Percentiles rank a stretch among this genome's conserved stretches.
phyloP scores from a whole-genome alignment of 2,113 vertebrate genomes.

The Archilochus colubris region DNA sequence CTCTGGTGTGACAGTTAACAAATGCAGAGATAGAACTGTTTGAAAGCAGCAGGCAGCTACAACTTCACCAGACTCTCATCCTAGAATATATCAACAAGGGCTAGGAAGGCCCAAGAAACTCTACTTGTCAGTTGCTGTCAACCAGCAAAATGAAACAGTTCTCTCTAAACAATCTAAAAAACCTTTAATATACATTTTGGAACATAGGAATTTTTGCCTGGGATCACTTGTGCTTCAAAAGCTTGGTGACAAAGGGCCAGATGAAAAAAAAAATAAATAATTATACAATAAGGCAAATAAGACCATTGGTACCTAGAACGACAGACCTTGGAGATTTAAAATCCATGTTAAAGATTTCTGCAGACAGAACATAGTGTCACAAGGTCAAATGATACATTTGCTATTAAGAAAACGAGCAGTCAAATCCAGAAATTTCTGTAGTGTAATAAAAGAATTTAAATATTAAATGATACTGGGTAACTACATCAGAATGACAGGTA shows the following conservation, averaged over 20 bases:
- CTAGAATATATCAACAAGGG: background rate
- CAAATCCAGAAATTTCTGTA: background rate
- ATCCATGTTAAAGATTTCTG: background rate
- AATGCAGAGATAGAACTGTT: background rate
- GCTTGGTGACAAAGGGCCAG: background rate
- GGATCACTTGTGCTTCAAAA: background rate
- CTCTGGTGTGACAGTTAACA: background rate
- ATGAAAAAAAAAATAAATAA: background rate
- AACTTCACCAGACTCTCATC: background rate
- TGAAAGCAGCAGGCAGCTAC: background rate
- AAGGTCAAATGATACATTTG: background rate
- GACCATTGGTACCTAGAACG: background rate
- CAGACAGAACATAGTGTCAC: background rate
- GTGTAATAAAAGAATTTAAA: background rate
- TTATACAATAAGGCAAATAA: background rate
- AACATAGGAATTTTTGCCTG: background rate
- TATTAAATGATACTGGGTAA: background rate
- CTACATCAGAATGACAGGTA: conserved; percentile 44
- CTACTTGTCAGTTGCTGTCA: background rate
- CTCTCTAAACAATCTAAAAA: background rate
- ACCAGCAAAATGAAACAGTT: background rate
- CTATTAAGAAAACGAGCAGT: background rate
- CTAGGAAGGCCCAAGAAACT: background rate
- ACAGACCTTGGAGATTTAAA: background rate
- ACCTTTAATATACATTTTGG: background rate